Conservation (phyloP, 2,888 invertebrate genomes). For the Eretmocerus hayati region DNA sequence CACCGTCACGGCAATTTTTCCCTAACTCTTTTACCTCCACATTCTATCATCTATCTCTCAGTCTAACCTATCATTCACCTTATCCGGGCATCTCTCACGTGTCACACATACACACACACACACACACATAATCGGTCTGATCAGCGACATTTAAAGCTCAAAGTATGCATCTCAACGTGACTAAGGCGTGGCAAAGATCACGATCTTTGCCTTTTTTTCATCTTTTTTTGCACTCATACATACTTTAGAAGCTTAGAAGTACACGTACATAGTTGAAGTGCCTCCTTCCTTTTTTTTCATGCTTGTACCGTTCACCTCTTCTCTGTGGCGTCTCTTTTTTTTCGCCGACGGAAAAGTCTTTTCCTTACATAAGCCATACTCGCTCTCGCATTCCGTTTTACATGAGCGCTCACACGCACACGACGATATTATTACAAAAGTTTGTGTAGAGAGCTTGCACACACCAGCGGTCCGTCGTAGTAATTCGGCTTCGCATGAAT, state of each 20-base stretch:
- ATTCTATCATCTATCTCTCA: too few relatives aligned
- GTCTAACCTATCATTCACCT: too few relatives aligned
- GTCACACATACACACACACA: not conserved
- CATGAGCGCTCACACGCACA: too few relatives aligned
- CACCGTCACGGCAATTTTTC: not conserved
- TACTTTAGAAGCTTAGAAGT: too few relatives aligned
- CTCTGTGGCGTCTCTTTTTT: not conserved
- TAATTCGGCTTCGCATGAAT: too few relatives aligned
- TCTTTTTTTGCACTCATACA: not conserved
- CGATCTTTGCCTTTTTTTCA: not conserved
- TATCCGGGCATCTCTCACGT: conserved; percentile 5
- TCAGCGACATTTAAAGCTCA: conserved; percentile 14
- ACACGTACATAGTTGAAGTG: too few relatives aligned
- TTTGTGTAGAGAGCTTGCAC: too few relatives aligned
- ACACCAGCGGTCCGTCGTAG: too few relatives aligned
- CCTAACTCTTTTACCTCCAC: too few relatives aligned
- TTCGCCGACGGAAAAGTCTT: not conserved
- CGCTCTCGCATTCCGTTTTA: too few relatives aligned
- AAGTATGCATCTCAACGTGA: conserved; percentile 15
- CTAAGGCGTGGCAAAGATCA: conserved; percentile 15
- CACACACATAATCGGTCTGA: conserved; percentile 11
- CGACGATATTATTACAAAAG: too few relatives aligned
- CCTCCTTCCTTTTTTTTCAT: not conserved
- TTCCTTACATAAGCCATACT: conserved; percentile 9
- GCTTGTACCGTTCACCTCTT: too few relatives aligned